phyloP scores from a whole-genome alignment of 2,888 invertebrate species.

The Caenorhabditis angaria region DNA sequence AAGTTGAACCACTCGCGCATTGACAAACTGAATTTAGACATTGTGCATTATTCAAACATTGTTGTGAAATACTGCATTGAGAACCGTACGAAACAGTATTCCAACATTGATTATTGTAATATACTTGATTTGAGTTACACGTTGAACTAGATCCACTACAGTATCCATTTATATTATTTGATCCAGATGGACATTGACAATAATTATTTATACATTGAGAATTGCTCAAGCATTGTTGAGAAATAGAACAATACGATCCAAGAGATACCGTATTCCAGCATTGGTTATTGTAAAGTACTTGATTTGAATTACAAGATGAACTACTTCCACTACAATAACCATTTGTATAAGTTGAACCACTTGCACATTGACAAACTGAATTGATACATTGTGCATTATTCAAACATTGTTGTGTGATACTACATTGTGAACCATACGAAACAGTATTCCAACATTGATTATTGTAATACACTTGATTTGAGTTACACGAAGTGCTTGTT shows the following conservation, averaged over 20 bases:
- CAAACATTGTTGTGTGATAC: constrained; percentile 52
- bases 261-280: constrained; percentile 50
- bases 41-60: constrained; percentile 45
- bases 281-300: constrained; percentile 41
- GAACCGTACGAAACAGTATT: constrained; percentile 45
- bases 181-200: constrained; percentile 42
- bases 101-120: constrained; percentile 29
- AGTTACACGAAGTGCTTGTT: constrained; percentile 18
- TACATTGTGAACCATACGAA: constrained; percentile 47
- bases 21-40: constrained; percentile 40
- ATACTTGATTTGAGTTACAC: constrained; percentile 22
- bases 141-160: constrained; percentile 23
- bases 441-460: constrained; percentile 40
- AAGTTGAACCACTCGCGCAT: constrained; percentile 25
- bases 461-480: constrained; percentile 24
- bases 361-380: constrained; percentile 37
- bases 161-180: constrained; percentile 26
- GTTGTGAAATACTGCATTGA: constrained; percentile 48
- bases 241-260: constrained; percentile 48
- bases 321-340: background rate
- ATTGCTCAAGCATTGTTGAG: constrained; percentile 50
- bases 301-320: background rate
- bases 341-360: constrained; percentile 13
- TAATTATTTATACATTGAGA: constrained; percentile 33
- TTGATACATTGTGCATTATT: constrained; percentile 34